Conservation (phyloP, 2,888 invertebrate species). For the Timema cristinae region DNA sequence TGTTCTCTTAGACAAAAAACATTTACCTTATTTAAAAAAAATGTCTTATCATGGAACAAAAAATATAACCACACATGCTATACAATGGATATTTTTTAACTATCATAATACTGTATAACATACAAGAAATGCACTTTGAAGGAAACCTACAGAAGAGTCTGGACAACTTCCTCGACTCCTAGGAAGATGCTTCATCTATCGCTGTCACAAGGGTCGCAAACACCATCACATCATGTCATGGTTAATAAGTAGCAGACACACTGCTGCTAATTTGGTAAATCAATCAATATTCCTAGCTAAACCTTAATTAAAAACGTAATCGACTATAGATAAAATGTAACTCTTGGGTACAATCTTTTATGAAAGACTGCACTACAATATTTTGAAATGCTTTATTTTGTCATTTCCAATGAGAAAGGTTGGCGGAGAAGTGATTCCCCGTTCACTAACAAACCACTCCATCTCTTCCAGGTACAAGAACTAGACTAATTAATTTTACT, state of each 20-base stretch:
- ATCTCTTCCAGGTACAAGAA: neutral
- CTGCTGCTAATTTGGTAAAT: slow-evolving; percentile 21
- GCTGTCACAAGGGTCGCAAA: slow-evolving; percentile 38
- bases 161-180: slow-evolving; percentile 33
- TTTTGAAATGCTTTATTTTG: slow-evolving; percentile 23
- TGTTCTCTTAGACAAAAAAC: neutral
- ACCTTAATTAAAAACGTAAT: slow-evolving; percentile 8
- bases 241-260: slow-evolving; percentile 23
- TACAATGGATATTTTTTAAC: slow-evolving; percentile 39
- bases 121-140: slow-evolving; percentile 85
- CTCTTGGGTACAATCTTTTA: slow-evolving; percentile 25
- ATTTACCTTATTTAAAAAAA: neutral
- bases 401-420: slow-evolving; percentile 38
- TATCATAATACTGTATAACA: slow-evolving; percentile 86
- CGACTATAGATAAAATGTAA: slow-evolving; percentile 25
- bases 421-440: slow-evolving; percentile 31
- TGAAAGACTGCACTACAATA: slow-evolving; percentile 24
- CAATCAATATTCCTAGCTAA: neutral
- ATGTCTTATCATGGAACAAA: too few relatives aligned
- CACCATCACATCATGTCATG: slow-evolving; percentile 23
- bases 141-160: slow-evolving; percentile 86
- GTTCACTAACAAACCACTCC: too few relatives aligned
- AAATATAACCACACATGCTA: too few relatives aligned
- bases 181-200: slow-evolving; percentile 36
- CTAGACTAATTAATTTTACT: slow-evolving; percentile 27